Evolutionary conservation across 1,140 invertebrate genomes (phyloP).

Genomic region (Plodia interpunctella): DNA sequence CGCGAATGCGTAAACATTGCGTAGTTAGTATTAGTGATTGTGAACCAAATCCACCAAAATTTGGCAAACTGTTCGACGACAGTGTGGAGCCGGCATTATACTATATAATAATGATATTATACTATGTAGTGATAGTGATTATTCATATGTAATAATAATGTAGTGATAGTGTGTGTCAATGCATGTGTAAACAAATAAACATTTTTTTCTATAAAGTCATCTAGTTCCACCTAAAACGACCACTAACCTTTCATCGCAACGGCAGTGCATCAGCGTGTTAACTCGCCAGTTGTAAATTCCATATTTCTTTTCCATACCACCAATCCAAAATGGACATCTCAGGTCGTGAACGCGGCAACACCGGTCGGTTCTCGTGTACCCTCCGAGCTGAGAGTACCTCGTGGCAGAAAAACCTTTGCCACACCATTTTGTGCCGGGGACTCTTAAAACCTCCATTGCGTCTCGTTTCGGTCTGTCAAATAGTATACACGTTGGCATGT

Average conservation of each 20-base stretch:
- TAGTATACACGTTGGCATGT: neutral
- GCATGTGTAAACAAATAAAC: too few species aligned
- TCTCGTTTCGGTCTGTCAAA: constrained; percentile 73
- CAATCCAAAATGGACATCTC: constrained; percentile 88
- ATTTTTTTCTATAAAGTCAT: too few species aligned
- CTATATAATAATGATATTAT: too few species aligned
- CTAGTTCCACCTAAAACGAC: constrained; percentile 16
- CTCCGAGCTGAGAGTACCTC: constrained; percentile 86
- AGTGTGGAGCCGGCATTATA: too few species aligned
- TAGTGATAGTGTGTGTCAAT: too few species aligned
- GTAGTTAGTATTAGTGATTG: too few species aligned
- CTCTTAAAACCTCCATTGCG: constrained; percentile 80
- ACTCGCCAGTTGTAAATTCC: constrained; percentile 90
- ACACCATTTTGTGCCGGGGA: constrained; percentile 93
- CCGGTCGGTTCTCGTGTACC: constrained; percentile 85
- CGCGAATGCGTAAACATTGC: too few species aligned
- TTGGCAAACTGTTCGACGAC: too few species aligned
- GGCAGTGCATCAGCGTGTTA: constrained; percentile 91
- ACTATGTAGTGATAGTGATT: too few species aligned
- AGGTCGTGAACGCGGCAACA: constrained; percentile 92
- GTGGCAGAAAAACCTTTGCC: constrained; percentile 87
- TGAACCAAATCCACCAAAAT: too few species aligned
- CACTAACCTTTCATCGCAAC: constrained; percentile 90
- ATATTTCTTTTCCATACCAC: constrained; percentile 85
- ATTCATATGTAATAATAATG: too few species aligned